Evolutionary conservation across 1,140 invertebrate species (phyloP), one percentile per base, ranked within the genome.

Genomic region (Megalopta genalis): DNA sequence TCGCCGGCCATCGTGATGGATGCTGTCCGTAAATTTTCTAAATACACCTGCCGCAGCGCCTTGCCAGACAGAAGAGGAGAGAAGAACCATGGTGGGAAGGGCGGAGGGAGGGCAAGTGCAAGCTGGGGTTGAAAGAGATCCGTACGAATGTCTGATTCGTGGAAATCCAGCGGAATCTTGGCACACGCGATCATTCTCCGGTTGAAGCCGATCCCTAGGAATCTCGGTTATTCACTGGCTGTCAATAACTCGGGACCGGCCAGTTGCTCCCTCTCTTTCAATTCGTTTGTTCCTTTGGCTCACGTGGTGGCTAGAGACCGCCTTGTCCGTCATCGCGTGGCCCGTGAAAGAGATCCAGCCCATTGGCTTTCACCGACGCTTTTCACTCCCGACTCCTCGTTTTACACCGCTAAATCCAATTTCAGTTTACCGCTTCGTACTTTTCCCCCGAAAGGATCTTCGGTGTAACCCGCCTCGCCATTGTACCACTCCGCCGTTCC

Each of bases 401-500:
- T 84, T 86, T 86, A 85, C 76, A 75, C 46, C 68, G 62, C 71
- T 78, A 82, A 85, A 86, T 85, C 84, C 83, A 86, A 87, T 87
- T 84, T 84, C 85, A 84, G 25, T 57, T 71, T 84, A 73, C 81
- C 72, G 72, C 60, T 73, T 77, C 66, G 52, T 71, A 25, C 66
- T 32, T 63, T n/a, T n/a, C n/a, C 69, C 75, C 46, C n/a, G 27
- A 72, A 46, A 70, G 60, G 60, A 86, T 86, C 83, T 52, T 70
- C 32, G 39, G 46, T 32, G 21, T 25, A 46, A n/a, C 25, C 25
- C 42, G 21, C 1, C 65, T 3, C n/a, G 60, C 60, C 69, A 65
- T 78, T 65, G 60, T 72, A 6, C 39, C 68, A 46, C 39, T 63
- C 16, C 21, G 4, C 16, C 54, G 0, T 32, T 77, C 14, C 7